These are phyloP conservation scores for Cuniculus paca DNA, from an alignment of 2,797 vertebrate genomes.

Conservation along the genomic window DNA sequence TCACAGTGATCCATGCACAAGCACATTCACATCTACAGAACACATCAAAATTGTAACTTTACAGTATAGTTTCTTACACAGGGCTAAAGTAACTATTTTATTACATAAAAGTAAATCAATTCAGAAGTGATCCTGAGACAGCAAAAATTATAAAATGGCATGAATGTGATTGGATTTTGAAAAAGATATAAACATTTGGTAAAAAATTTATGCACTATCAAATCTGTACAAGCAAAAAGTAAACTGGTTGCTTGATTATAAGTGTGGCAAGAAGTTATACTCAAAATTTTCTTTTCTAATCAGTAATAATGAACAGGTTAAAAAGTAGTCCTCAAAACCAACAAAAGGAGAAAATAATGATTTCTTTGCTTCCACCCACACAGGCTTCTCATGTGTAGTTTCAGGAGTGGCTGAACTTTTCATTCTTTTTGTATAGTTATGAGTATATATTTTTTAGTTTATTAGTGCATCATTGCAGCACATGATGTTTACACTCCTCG, in stretches of 20 bases:
- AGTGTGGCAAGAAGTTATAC: neutral
- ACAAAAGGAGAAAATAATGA: neutral
- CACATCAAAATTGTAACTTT: neutral
- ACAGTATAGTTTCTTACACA: neutral
- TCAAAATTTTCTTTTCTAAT: conserved; percentile 55
- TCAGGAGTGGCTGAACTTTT: neutral
- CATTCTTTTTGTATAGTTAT: neutral
- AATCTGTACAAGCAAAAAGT: conserved; percentile 34
- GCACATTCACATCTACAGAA: neutral
- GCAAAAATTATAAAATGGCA: neutral
- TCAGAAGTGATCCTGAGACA: neutral
- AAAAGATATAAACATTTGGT: neutral
- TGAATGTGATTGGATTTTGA: conserved; percentile 23
- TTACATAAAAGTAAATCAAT: conserved; percentile 9
- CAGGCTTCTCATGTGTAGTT: conserved; percentile 51
- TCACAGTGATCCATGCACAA: neutral
- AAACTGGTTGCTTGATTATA: neutral
- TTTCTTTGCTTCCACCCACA: conserved; percentile 1
- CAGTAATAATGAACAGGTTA: neutral
- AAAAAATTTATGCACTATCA: neutral
- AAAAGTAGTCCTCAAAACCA: neutral
- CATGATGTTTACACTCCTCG: neutral
- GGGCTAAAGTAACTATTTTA: neutral
- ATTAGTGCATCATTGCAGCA: neutral
- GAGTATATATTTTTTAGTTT: neutral